Evolutionary conservation across 2,888 invertebrate species (phyloP).

Genomic region (Enchytraeus crypticus): DNA sequence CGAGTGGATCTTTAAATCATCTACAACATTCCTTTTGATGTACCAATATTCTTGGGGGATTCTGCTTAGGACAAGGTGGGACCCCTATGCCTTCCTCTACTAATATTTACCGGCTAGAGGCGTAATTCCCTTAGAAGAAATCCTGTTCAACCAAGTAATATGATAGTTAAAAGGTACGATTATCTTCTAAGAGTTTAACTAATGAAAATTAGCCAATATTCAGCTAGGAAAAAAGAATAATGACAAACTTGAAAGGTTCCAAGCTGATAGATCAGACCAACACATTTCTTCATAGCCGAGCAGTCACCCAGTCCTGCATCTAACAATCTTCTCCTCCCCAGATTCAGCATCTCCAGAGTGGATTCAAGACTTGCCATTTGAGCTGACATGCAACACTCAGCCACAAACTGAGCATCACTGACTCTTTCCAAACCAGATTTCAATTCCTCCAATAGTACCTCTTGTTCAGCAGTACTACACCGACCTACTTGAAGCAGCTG

Average conservation of each 20-base stretch:
- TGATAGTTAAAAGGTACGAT: no score
- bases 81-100: no score
- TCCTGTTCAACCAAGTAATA: no score
- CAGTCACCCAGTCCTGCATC: background rate
- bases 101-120: no score
- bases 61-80: no score
- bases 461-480: slow-evolving; percentile 32
- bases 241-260: slow-evolving; percentile 3
- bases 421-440: slow-evolving; percentile 32
- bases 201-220: no score
- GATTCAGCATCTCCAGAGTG: slow-evolving; percentile 30
- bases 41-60: no score
- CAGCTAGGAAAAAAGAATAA: no score
- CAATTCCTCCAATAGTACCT: slow-evolving; percentile 17
- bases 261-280: background rate
- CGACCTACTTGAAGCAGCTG: slow-evolving; percentile 27
- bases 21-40: no score
- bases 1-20: no score
- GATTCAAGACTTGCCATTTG: slow-evolving; percentile 31
- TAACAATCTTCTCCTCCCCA: background rate
- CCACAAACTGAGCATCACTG: slow-evolving; percentile 20
- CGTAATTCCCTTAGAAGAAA: no score
- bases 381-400: slow-evolving; percentile 33
- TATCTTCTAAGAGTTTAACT: no score
- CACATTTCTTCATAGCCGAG: background rate